Evolutionary conservation across 37 sponge, comb jelly and placozoan species (phyloP).

Genomic region (Mnemiopsis leidyi): DNA sequence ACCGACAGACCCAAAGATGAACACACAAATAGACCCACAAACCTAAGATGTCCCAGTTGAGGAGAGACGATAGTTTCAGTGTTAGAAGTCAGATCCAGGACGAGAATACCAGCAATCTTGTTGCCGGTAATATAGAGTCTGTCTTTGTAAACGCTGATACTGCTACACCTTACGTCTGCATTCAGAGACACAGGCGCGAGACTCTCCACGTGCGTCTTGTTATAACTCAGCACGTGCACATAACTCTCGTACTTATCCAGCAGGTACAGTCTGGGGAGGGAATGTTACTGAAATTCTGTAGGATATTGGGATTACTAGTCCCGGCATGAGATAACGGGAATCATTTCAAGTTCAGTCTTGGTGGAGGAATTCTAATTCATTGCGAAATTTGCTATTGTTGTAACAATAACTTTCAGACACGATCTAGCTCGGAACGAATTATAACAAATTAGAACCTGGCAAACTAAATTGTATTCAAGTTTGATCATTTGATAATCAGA

Average conservation of each 20-base stretch:
- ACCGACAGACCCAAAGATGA: too few species aligned
- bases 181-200: not conserved
- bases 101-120: not conserved
- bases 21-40: not conserved
- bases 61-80: not conserved
- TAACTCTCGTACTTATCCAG: not conserved
- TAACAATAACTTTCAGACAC: too few species aligned
- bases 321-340: not conserved
- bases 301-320: too few species aligned
- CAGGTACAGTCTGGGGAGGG: not conserved
- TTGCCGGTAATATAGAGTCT: conserved; percentile 3
- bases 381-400: too few species aligned
- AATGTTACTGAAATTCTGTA: not conserved
- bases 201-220: not conserved
- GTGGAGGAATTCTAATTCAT: too few species aligned
- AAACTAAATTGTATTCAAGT: too few species aligned
- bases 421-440: too few species aligned
- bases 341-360: too few species aligned
- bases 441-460: too few species aligned
- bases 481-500: too few species aligned
- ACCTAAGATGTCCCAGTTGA: not conserved
- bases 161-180: not conserved
- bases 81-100: not conserved
- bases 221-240: not conserved
- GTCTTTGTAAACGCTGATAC: not conserved